phyloP scores from a whole-genome alignment of 2,888 invertebrate genomes.

The Drosophila mettleri region DNA sequence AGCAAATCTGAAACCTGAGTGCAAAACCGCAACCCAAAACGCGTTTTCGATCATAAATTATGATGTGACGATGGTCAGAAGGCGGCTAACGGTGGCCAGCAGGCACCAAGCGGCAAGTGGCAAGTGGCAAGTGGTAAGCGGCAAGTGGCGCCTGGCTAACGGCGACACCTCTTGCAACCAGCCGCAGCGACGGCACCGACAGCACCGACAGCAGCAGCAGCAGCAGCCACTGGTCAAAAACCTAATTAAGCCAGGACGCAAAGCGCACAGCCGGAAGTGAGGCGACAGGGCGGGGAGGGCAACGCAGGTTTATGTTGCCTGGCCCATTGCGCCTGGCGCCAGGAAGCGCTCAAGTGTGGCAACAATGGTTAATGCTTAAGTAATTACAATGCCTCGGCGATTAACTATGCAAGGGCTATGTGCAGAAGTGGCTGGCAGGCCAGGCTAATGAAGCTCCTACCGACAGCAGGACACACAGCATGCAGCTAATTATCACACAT shows the following conservation, averaged over 20 bases:
- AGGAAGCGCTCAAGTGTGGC: conserved; percentile 75
- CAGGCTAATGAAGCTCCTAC: conserved; percentile 65
- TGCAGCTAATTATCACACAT: conserved; percentile 73
- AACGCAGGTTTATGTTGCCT: conserved; percentile 8
- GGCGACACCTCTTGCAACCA: conserved; percentile 32
- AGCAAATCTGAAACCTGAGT: conserved; percentile 54
- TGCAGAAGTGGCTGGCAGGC: conserved; percentile 15
- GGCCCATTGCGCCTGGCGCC: conserved; percentile 50
- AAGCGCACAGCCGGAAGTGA: conserved; percentile 35
- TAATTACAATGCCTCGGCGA: conserved; percentile 78
- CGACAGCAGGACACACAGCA: conserved; percentile 55
- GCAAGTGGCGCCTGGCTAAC: conserved; percentile 41
- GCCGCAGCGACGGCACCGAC: neutral
- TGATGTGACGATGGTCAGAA: conserved; percentile 55
- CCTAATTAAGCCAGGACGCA: conserved; percentile 75
- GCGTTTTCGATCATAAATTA: conserved; percentile 79
- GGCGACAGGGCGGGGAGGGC: neutral
- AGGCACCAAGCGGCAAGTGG: conserved; percentile 23
- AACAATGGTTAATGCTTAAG: conserved; percentile 79
- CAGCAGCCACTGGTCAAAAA: conserved; percentile 70
- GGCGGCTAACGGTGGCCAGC: conserved; percentile 13
- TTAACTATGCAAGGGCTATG: conserved; percentile 71
- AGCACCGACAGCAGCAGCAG: neutral
- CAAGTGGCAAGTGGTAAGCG: conserved; percentile 30
- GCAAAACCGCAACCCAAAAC: conserved; percentile 71